Conservation (phyloP, 2,113 vertebrate genomes). For the Chaenogobius annularis region DNA sequence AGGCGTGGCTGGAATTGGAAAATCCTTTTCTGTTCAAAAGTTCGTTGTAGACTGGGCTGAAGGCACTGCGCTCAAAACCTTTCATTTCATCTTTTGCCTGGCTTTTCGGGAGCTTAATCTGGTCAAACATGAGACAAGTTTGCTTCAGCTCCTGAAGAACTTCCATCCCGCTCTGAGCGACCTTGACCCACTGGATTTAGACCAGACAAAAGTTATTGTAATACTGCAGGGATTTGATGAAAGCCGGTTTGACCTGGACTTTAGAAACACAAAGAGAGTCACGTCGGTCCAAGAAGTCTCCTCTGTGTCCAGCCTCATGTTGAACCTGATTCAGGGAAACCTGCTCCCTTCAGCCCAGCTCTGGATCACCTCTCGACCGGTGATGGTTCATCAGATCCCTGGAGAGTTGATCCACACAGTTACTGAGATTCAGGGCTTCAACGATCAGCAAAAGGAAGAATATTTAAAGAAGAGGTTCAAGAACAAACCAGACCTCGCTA, state of each 20-base stretch:
- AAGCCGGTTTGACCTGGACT: conserved; percentile 43
- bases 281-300: conserved; percentile 25
- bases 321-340: conserved; percentile 51
- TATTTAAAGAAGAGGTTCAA: conserved; percentile 47
- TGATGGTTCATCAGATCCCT: conserved; percentile 50
- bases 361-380: conserved; percentile 55
- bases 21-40: conserved; percentile 48
- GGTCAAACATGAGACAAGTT: conserved; percentile 11
- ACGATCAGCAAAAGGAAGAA: conserved; percentile 45
- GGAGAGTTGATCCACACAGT: conserved; percentile 27
- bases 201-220: background rate
- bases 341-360: conserved; percentile 43
- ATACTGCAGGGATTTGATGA: conserved; percentile 68
- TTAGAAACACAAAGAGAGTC: background rate
- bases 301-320: conserved; percentile 26
- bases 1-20: conserved; percentile 54
- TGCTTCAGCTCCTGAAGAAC: conserved; percentile 35
- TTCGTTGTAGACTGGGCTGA: conserved; percentile 54
- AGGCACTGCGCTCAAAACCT: background rate
- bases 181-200: background rate
- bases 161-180: conserved; percentile 2
- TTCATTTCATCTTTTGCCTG: conserved; percentile 52
- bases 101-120: conserved; percentile 55
- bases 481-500: background rate
- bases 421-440: conserved; percentile 58